Percentiles rank a stretch among this genome's conserved stretches.
These are phyloP conservation scores for Timema cristinae DNA, from an alignment of 2,888 invertebrate genomes.

Conservation along the genomic window DNA sequence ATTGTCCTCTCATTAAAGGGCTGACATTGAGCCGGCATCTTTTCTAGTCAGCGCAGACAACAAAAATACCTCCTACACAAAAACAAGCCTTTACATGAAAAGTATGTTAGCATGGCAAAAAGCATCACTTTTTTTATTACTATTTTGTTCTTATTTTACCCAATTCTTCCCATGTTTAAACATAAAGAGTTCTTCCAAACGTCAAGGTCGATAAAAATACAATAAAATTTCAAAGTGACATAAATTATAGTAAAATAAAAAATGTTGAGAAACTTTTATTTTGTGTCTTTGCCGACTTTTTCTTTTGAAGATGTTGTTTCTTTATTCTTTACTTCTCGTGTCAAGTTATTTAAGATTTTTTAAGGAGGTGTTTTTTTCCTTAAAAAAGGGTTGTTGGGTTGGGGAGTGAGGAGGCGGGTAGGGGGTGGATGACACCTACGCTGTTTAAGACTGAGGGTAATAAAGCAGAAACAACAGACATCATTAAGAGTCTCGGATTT, in stretches of 20 bases:
- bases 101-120: too few species aligned
- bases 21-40: too few species aligned
- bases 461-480: constrained; percentile 15
- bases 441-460: constrained; percentile 13
- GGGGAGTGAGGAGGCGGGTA: background rate
- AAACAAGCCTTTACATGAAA: too few species aligned
- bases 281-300: background rate
- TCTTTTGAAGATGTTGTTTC: too few species aligned
- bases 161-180: too few species aligned
- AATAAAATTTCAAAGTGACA: constrained; percentile 12
- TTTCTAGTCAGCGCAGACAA: too few species aligned
- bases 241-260: constrained; percentile 10
- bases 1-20: too few species aligned
- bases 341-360: background rate
- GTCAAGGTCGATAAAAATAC: constrained; percentile 11
- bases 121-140: too few species aligned
- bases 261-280: constrained; percentile 1
- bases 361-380: background rate
- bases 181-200: background rate
- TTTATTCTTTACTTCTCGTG: too few species aligned
- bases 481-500: constrained; percentile 6
- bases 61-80: too few species aligned
- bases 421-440: constrained; percentile 10
- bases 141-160: too few species aligned
- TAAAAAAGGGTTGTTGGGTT: background rate